Evolutionary conservation across 2,797 vertebrate species (phyloP), one percentile per base, ranked within the genome.

Genomic region (Hafferia zeledoni): DNA sequence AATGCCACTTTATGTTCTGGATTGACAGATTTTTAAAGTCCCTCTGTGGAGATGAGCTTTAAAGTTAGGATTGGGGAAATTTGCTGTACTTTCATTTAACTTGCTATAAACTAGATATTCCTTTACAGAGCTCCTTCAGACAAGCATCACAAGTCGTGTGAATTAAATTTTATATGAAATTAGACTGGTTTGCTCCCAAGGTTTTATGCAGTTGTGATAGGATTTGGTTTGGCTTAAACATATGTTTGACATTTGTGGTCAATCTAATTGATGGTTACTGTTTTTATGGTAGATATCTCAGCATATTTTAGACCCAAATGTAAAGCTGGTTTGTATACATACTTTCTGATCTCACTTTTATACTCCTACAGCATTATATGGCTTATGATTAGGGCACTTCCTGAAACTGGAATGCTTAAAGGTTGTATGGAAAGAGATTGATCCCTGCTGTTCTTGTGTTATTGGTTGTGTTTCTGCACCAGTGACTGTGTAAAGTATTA

Each of bases 211-310:
- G 59, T 92, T 80, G 41, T 1, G 27, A 77, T 82, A 87, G 91
- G 70, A 93, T 88, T 94, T 82, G 83, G 70, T 91, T 93, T 94
- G 85, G 33, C 56, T 96, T 80, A 89, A 95, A 80, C 89, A 90
- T 59, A 16, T 82, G 87, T 91, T 95, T 83, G 83, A 95, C 59
- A 89, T 97, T 90, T 90, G 90, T 9, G 77, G 89, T 71, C 44
- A 82, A 87, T 82, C 44, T 92, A 94, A 94, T 87, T 72, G 92
- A 91, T 87, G 81, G 80, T 91, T 96, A 50, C 89, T 91, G 60
- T 57, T 87, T 86, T 94, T 91, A 94, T 68, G 70, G 80, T 68
- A 87, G 87, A 68, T 92, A 87, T 35, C 64, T 84, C 60, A 89
- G 72, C 44, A 35, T 92, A 15, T 67, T 94, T 87, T 50, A 77